Conservation (phyloP, 2,113 vertebrate species). For the Pachypanchax playfairii region DNA sequence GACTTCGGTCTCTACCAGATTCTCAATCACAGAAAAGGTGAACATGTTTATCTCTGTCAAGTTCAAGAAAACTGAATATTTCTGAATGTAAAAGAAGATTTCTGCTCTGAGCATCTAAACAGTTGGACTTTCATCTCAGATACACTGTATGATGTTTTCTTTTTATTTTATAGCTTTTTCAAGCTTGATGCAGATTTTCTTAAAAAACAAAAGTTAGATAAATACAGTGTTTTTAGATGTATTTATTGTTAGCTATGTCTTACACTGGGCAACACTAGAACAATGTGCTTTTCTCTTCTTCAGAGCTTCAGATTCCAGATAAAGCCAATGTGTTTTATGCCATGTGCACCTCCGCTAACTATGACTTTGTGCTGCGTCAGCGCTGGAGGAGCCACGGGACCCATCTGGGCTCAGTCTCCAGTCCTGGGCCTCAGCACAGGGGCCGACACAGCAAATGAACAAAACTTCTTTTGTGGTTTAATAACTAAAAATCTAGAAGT, state of each 20-base stretch:
- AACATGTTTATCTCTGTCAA: constrained; percentile 7
- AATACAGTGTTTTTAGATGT: no score
- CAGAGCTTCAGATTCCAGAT: constrained; percentile 88
- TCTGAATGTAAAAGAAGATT: not conserved
- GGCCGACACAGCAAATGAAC: constrained; percentile 51
- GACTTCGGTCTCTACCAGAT: constrained; percentile 85
- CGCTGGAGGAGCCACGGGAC: constrained; percentile 64
- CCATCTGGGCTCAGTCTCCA: constrained; percentile 45
- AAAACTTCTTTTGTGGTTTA: not conserved
- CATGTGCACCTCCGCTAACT: constrained; percentile 83
- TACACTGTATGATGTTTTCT: no score
- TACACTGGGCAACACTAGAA: not conserved
- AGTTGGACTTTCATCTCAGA: no score
- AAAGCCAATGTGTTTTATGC: constrained; percentile 91
- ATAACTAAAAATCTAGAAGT: not conserved
- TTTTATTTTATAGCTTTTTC: no score
- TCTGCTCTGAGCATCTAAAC: not conserved
- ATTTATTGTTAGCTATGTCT: no score
- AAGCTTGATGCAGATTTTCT: no score
- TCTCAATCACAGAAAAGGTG: constrained; percentile 82
- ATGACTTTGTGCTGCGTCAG: constrained; percentile 85
- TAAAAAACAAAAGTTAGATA: no score
- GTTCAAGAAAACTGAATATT: not conserved
- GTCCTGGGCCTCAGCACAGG: constrained; percentile 45
- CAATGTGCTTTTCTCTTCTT: constrained; percentile 17